phyloP scores from a whole-genome alignment of 2,888 invertebrate species.

The Lysandra coridon region DNA sequence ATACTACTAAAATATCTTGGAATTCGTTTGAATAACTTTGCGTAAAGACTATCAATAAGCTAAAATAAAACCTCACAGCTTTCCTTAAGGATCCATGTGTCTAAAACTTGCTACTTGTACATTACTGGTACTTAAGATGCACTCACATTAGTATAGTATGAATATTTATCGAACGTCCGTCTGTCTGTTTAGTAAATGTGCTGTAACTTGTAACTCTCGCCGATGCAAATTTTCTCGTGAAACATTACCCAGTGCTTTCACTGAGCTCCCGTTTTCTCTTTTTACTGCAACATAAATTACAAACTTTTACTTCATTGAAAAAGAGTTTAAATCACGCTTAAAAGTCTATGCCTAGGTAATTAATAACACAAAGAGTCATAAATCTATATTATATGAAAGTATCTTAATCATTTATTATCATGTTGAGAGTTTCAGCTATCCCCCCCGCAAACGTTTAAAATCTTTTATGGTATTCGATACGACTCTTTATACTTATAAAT shows the following conservation, averaged over 20 bases:
- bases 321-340: not conserved
- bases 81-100: not conserved
- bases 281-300: conserved; percentile 46
- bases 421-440: too few relatives aligned
- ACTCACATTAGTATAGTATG: not conserved
- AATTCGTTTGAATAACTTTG: too few relatives aligned
- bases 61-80: not conserved
- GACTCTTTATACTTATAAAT: too few relatives aligned
- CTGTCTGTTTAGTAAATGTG: conserved; percentile 29
- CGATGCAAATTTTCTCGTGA: conserved; percentile 20
- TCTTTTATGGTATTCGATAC: too few relatives aligned
- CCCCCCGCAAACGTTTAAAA: too few relatives aligned
- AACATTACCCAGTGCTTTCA: conserved; percentile 53
- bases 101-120: not conserved
- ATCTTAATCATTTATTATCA: too few relatives aligned
- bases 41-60: too few relatives aligned
- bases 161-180: conserved; percentile 2
- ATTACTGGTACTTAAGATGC: not conserved
- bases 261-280: conserved; percentile 62
- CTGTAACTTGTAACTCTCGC: conserved; percentile 12
- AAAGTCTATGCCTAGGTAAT: not conserved
- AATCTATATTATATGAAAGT: too few relatives aligned
- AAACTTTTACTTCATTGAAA: not conserved
- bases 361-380: too few relatives aligned
- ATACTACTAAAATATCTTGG: too few relatives aligned